phyloP scores from a whole-genome alignment of 2,888 invertebrate species.

The Rhogogaster chlorosoma region DNA sequence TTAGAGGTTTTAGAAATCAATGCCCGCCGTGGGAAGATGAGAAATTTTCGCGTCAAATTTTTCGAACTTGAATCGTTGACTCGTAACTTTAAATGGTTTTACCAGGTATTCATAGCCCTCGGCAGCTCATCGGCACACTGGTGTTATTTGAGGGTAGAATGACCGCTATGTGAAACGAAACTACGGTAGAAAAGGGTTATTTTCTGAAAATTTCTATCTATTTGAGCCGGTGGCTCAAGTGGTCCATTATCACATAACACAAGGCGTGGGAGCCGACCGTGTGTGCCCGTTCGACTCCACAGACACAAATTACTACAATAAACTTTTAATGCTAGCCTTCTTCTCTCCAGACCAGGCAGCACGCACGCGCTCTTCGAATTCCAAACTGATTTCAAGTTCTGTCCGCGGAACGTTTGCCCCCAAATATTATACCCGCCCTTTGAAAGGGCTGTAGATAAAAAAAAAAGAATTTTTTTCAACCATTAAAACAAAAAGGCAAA shows the following conservation, averaged over 20 bases:
- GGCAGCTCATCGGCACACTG: background rate
- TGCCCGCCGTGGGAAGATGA: constrained; percentile 35
- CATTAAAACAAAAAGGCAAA: background rate
- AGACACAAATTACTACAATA: constrained; percentile 70
- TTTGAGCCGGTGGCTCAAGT: constrained; percentile 47
- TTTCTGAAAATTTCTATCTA: constrained; percentile 45
- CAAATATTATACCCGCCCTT: background rate
- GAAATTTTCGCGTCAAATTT: constrained; percentile 24
- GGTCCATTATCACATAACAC: constrained; percentile 66
- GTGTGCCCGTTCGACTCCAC: constrained; percentile 55
- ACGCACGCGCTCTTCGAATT: constrained; percentile 63
- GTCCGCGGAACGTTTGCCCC: constrained; percentile 23
- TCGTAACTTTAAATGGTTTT: constrained; percentile 42
- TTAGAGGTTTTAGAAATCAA: constrained; percentile 15
- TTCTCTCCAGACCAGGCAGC: constrained; percentile 54
- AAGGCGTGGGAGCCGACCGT: constrained; percentile 67
- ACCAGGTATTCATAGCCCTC: constrained; percentile 44
- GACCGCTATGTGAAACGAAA: constrained; percentile 30
- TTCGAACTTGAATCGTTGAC: constrained; percentile 18
- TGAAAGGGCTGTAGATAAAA: background rate
- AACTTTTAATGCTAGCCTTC: constrained; percentile 66
- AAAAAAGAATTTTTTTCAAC: background rate
- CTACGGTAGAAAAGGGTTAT: constrained; percentile 44
- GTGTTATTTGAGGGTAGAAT: constrained; percentile 43
- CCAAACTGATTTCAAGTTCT: constrained; percentile 41